Conservation (phyloP, 2,888 invertebrate species). For the Acleris emargana region DNA sequence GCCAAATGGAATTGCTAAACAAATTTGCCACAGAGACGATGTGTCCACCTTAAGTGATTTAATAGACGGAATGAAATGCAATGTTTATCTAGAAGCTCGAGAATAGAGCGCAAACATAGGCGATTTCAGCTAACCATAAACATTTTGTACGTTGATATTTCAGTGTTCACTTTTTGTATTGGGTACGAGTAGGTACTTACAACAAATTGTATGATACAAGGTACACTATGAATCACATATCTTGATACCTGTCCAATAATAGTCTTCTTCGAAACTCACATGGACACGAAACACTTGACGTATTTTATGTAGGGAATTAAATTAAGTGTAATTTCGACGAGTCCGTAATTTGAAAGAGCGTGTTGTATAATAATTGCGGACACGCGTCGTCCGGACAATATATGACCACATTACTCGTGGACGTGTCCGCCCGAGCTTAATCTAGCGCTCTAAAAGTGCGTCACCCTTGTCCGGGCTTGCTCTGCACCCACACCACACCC, state of each 20-base stretch:
- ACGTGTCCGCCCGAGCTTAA: slow-evolving; percentile 80
- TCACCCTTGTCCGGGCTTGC: slow-evolving; percentile 67
- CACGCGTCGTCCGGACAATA: slow-evolving; percentile 74
- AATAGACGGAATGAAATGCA: slow-evolving; percentile 82
- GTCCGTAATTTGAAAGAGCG: slow-evolving; percentile 39
- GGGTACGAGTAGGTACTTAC: too few relatives aligned
- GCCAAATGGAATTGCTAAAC: slow-evolving; percentile 83
- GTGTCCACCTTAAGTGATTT: slow-evolving; percentile 84
- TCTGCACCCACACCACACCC: slow-evolving; percentile 52
- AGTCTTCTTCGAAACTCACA: neutral
- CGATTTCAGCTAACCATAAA: slow-evolving; percentile 4
- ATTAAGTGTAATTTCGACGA: slow-evolving; percentile 25
- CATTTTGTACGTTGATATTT: neutral
- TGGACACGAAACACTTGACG: neutral
- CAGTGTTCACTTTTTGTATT: neutral
- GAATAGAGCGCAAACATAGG: slow-evolving; percentile 14
- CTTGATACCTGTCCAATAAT: neutral
- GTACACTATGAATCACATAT: too few relatives aligned
- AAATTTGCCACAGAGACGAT: slow-evolving; percentile 80
- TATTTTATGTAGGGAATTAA: slow-evolving; percentile 19
- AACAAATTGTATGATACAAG: too few relatives aligned
- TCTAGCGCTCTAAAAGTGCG: slow-evolving; percentile 74
- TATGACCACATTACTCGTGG: slow-evolving; percentile 80
- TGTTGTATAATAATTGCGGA: slow-evolving; percentile 73
- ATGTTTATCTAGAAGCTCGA: slow-evolving; percentile 65